phyloP scores from a whole-genome alignment of 2,888 invertebrate species.

The Diarsia mendica region DNA sequence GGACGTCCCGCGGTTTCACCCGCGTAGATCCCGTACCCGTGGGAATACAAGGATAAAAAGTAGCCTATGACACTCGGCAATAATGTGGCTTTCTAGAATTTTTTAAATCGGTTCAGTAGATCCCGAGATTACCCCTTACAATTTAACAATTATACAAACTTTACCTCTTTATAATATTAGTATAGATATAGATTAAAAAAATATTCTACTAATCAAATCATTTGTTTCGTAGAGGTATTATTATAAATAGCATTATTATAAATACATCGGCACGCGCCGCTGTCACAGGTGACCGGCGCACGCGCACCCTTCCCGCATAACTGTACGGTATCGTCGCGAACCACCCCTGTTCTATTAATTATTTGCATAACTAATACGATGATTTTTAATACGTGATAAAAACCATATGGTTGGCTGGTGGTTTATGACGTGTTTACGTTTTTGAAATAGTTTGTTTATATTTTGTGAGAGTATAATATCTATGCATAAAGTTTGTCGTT shows the following conservation, averaged over 20 bases:
- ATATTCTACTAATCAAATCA: conserved; percentile 1
- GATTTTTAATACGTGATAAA: conserved; percentile 79
- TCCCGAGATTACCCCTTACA: too few relatives aligned
- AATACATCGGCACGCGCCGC: conserved; percentile 70
- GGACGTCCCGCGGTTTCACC: too few relatives aligned
- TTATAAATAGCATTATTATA: conserved; percentile 12
- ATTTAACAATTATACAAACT: too few relatives aligned
- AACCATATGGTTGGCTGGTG: conserved; percentile 76
- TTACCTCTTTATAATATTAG: too few relatives aligned
- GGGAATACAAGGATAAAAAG: too few relatives aligned
- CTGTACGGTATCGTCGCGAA: conserved; percentile 66
- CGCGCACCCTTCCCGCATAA: conserved; percentile 63
- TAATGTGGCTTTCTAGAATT: too few relatives aligned
- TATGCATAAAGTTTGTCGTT: not conserved
- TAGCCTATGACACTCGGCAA: too few relatives aligned
- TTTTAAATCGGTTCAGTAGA: too few relatives aligned
- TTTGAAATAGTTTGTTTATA: not conserved
- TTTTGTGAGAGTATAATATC: not conserved
- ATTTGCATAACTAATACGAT: conserved; percentile 88
- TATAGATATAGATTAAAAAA: too few relatives aligned
- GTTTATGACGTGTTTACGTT: conserved; percentile 29
- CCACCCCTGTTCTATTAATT: conserved; percentile 76
- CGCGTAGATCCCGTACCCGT: too few relatives aligned
- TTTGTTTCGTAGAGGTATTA: conserved; percentile 5
- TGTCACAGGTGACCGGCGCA: conserved; percentile 67